Base-by-base conservation (phyloP, 2,113 vertebrate genomes). In the Fulmarus glacialis region DNA sequence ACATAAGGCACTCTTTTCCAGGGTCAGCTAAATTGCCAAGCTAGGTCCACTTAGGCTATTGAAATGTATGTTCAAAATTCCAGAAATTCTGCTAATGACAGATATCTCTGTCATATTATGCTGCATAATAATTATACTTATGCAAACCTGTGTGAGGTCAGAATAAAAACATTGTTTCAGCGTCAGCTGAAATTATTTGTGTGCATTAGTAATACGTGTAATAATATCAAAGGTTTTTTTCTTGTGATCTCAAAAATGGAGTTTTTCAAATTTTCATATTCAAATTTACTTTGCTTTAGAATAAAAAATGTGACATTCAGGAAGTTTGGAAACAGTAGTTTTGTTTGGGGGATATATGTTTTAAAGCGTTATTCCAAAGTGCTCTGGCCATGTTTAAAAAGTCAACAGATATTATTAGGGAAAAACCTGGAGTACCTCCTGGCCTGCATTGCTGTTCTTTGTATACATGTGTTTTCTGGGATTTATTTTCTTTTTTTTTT, bases 1-100 rank as follows among this genome's bases (percentile, higher is more conserved):
- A 97, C 97, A 97, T 96, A 97, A 96, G 96, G 96, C 93, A 94
- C 90, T 92, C 87, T 96, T 96, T 97, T 97, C 97, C 97, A 97
- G 96, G 97, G 96, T 97, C 97, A 97, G 94, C 94, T 96, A 97
- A 97, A 97, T 97, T 97, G 96, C 96, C 95, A 97, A 93, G 89
- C 92, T 96, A 96, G 93, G 95, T 97, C 96, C 96, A 97, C 96
- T 96, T 32, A 93, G 95, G 94, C 95, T 97, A 95, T 78, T 95
- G 93, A 97, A 97, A 97, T 97, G 93, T 97, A 95, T 96, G 93
- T 94, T 97, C 96, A 96, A 96, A 96, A 96, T 96, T 97, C 95
- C 91, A 96, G 89, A 96, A 97, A 93, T 97, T 94, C 81, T 98
- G 85, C 92, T 96, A 95, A 96, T 95, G 96, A 97, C 90, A 93